Base-by-base conservation (phyloP, 2,888 invertebrate species). In the Scaptomyza cyrtandrae region DNA sequence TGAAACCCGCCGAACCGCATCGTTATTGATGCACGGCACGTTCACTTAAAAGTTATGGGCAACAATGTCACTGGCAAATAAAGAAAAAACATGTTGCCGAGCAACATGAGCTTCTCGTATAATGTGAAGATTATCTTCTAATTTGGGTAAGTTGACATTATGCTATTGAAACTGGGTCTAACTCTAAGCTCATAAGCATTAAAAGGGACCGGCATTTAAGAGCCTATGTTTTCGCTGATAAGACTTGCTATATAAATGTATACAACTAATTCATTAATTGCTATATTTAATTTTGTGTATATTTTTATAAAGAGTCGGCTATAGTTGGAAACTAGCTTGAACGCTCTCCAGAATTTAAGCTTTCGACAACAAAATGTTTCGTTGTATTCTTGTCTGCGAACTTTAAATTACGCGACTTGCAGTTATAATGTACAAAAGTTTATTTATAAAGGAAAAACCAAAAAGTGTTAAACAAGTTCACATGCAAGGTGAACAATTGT, bases 11-110 rank as follows among this genome's bases (percentile, higher is more conserved):
- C 68, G 58, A 66, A 82, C 83, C 61, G 77, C 83, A 82, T 84
- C 69, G 70, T 88, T 86, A 73, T 39, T 43, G 56, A 84, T 86
- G 74, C 88, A 66, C 63, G 57, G 48, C 88, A 88, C 88, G 83
- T 72, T 56, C 54, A 27, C 13, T 24, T 7, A 6, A 35, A 48
- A 31, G 39, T 69, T 60, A 57, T 63, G 53, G 56, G 49, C 58
- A 64, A 55, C 54, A 68, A 54, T 65, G 55, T n/a, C 58, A 56
- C 13, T 49, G 37, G 14, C n/a, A 16, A 27, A 14, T 3, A 6
- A n/a, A 11, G 3, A 35, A 37, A 37, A 37, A 37, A n/a, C 29
- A 53, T 50, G 60, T 61, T 59, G 31, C 56, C 44, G 13, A 35
- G 41, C 50, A 37, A 57, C 55, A 49, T 54, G 39, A 9, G 27